Percentiles rank a stretch among this genome's conserved stretches.
Conservation (phyloP, 2,888 invertebrate species). For the Pediacus dermestoides region DNA sequence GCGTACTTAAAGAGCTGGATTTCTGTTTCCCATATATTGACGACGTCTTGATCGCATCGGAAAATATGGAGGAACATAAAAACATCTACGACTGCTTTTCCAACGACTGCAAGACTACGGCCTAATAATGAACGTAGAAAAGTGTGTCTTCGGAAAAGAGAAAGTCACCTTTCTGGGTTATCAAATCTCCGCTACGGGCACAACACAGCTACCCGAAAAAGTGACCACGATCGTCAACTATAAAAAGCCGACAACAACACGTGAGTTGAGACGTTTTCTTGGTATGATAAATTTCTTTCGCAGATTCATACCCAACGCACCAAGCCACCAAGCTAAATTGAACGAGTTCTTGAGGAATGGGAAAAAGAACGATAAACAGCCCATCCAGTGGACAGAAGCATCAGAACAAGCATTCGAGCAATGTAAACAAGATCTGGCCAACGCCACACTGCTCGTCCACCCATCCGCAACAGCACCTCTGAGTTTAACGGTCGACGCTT, state of each 20-base stretch:
- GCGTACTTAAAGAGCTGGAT: slow-evolving; percentile 28
- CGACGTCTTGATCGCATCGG: slow-evolving; percentile 33
- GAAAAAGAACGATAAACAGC: slow-evolving; percentile 8
- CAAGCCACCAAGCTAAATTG: slow-evolving; percentile 6
- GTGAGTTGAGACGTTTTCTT: slow-evolving; percentile 11
- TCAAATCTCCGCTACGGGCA: slow-evolving; percentile 27
- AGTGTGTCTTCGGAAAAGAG: slow-evolving; percentile 33
- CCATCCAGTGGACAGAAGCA: slow-evolving; percentile 7
- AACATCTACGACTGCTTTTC: slow-evolving; percentile 27
- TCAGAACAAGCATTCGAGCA: slow-evolving; percentile 11
- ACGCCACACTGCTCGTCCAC: slow-evolving; percentile 31
- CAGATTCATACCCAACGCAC: slow-evolving; percentile 9
- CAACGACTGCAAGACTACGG: slow-evolving; percentile 26
- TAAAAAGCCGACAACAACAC: slow-evolving; percentile 16
- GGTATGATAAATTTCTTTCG: slow-evolving; percentile 10
- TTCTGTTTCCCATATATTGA: slow-evolving; percentile 38
- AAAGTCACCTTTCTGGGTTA: slow-evolving; percentile 33
- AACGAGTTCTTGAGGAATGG: not conserved
- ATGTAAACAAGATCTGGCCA: slow-evolving; percentile 7
- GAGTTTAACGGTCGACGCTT: not conserved
- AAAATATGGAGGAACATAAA: slow-evolving; percentile 21
- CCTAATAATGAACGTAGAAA: slow-evolving; percentile 32
- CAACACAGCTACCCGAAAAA: slow-evolving; percentile 34
- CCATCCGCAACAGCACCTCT: slow-evolving; percentile 7
- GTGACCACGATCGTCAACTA: slow-evolving; percentile 34